Evolutionary conservation across 2,113 vertebrate species (phyloP), one percentile per base, ranked within the genome.

Genomic region (Cebus imitator): DNA sequence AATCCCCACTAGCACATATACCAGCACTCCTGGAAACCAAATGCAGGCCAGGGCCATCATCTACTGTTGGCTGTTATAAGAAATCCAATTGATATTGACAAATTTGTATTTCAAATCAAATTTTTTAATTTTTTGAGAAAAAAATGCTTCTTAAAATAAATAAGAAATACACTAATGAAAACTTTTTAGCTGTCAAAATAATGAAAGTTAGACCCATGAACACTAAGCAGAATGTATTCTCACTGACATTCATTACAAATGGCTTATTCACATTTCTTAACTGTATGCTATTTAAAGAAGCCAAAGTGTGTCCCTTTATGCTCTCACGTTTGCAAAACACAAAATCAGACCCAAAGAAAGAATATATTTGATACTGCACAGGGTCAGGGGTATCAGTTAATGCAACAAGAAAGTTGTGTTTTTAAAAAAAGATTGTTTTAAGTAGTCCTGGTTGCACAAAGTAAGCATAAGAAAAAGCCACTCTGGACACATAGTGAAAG

Each of bases 121-220:
- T 37, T 90, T 90, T 66, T 92, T 87, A 27, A 83, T 87, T 92
- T 90, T 90, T 80, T 75, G 48, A 93, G 37, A 21, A 76, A 84
- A 61, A 85, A 97, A 6, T 79, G 0, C n/a, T 68, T 45, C 14
- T 87, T 78, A 75, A 5, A 21, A 58, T 82, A 70, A 30, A n/a
- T 37, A 94, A 66, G 3, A 68, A 81, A 58, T 61, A 78, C 61
- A 40, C 87, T 84, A 75, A 88, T 45, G 14, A 87, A 81, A 92
- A 66, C 5, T 23, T 55, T 32, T 61, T 68, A 66, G 0, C 11
- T 70, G 9, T 70, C 73, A 78, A 91, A 61, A 50, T 64, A 73
- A 55, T 58, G 3, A 18, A 73, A 78, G 55, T 58, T 64, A 92
- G 16, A 58, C 12, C 6, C 35, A 82, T 50, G 8, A 83, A 83